These are phyloP conservation scores for Drosophila siamana DNA, from an alignment of 2,888 invertebrate species.

Conservation along the genomic window DNA sequence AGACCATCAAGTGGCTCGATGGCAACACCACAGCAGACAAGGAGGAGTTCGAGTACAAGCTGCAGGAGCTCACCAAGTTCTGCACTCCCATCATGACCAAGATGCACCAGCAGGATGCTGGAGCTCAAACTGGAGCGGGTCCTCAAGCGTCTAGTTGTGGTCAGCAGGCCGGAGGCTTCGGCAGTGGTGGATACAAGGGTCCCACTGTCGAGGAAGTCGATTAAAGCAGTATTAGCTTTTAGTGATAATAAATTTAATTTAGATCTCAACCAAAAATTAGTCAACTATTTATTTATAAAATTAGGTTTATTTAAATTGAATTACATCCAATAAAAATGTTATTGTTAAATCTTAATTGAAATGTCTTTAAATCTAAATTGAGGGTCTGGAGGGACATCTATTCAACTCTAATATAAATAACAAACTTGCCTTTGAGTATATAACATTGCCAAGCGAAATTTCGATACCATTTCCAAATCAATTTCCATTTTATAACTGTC, in stretches of 20 bases:
- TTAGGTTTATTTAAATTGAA: conserved; percentile 9
- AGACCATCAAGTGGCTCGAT: conserved; percentile 91
- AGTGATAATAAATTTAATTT: not conserved
- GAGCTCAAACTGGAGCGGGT: conserved; percentile 58
- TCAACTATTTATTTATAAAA: not conserved
- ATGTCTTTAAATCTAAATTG: no score
- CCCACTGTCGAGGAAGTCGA: conserved; percentile 65
- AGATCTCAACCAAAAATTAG: conserved; percentile 24
- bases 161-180: conserved; percentile 39
- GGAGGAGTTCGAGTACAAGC: conserved; percentile 89
- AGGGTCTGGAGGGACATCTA: no score
- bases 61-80: conserved; percentile 81
- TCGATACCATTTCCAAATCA: no score
- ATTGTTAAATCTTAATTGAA: not conserved
- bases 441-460: no score
- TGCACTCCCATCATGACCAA: conserved; percentile 87
- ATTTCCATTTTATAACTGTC: no score
- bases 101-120: conserved; percentile 72
- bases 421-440: no score
- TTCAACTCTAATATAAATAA: no score
- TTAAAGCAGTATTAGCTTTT: conserved; percentile 26
- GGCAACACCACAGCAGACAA: conserved; percentile 91
- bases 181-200: conserved; percentile 29
- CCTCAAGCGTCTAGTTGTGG: conserved; percentile 85
- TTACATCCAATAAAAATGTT: conserved; percentile 12